phyloP scores from a whole-genome alignment of 2,113 vertebrate species.

The Eptesicus fuscus region DNA sequence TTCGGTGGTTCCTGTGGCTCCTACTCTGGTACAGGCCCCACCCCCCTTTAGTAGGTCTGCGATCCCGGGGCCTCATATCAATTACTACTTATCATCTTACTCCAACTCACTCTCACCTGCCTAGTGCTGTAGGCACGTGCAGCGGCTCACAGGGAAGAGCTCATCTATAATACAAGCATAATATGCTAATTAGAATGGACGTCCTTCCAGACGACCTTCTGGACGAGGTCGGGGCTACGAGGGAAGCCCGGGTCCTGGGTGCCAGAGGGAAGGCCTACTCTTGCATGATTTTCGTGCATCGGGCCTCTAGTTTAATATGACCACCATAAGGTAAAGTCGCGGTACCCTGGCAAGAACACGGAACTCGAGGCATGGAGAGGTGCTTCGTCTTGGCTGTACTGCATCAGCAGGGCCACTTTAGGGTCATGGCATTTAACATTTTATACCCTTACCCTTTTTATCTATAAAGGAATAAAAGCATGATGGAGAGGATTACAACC shows the following conservation, averaged over 20 bases:
- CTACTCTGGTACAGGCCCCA: not conserved
- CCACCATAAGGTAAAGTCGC: not conserved
- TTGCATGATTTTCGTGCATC: no score
- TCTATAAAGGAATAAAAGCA: not conserved
- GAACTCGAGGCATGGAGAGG: not conserved
- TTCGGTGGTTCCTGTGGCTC: not conserved
- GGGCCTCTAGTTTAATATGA: no score
- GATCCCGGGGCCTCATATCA: not conserved
- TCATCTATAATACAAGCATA: not conserved
- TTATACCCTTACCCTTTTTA: not conserved
- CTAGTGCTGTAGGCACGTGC: not conserved
- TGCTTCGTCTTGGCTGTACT: not conserved
- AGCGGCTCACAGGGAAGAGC: not conserved
- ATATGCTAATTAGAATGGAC: no score
- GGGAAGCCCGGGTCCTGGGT: no score
- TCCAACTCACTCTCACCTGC: not conserved
- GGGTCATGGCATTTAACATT: not conserved
- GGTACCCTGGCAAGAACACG: not conserved
- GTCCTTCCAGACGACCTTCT: no score
- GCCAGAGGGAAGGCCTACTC: no score
- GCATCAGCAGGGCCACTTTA: not conserved
- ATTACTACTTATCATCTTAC: not conserved
- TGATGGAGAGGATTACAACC: not conserved
- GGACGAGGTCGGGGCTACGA: no score
- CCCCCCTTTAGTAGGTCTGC: not conserved